Conservation (phyloP, 2,888 invertebrate species). For the Hyposoter didymator region DNA sequence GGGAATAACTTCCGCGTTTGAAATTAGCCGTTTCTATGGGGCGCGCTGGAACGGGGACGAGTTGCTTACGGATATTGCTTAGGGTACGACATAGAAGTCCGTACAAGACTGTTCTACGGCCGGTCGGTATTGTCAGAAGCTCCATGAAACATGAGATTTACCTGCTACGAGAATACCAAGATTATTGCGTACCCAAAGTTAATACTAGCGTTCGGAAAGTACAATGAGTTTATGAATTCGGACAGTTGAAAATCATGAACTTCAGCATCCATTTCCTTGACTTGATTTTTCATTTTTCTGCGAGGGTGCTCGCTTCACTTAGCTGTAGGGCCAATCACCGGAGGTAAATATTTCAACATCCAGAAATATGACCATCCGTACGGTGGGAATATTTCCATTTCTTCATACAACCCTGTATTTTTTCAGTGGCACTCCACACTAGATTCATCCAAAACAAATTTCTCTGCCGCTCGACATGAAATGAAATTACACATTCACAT, state of each 20-base stretch:
- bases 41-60: not conserved
- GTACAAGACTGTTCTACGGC: not conserved
- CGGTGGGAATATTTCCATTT: not conserved
- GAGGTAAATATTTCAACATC: not conserved
- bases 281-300: not conserved
- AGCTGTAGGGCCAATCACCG: not conserved
- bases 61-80: constrained; percentile 32
- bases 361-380: constrained; percentile 5
- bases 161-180: not conserved
- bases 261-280: not conserved
- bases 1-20: constrained; percentile 69
- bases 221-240: too few species aligned
- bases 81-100: constrained; percentile 19
- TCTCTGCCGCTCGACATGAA: constrained; percentile 63
- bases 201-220: not conserved
- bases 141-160: constrained; percentile 4
- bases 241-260: not conserved
- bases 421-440: constrained; percentile 1
- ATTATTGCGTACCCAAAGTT: not conserved
- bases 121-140: constrained; percentile 4
- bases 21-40: constrained; percentile 61
- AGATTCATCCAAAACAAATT: constrained; percentile 64
- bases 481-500: constrained; percentile 78
- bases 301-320: not conserved
- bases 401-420: not conserved